Evolutionary conservation across 2,113 vertebrate species (phyloP), one percentile per base, ranked within the genome.

Genomic region (Romanogobio albipinnatus): DNA sequence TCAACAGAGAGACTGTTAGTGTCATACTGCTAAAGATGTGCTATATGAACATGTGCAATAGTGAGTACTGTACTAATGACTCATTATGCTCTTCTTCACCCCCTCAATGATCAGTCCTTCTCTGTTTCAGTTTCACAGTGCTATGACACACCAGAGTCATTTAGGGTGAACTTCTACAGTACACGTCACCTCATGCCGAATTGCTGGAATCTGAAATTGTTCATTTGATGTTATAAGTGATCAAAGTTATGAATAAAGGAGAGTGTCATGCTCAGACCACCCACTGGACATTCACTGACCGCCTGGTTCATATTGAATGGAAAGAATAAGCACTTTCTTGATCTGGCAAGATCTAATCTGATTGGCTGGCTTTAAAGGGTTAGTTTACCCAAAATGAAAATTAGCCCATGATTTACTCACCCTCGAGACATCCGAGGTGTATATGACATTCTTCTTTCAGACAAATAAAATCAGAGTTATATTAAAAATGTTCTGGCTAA

Each of bases 81-180:
- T 88, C 87, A 88, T 84, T 66, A 24, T 64, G 45, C 71, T 82
- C 75, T 81, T 66, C 64, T 74, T 49, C 26, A 49, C 47, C 19
- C 79, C 68, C 85, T n/a, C 39, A 43, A 73, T 39, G 59, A 86
- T 80, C 58, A 81, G 64, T 62, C 78, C 68, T 83, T 53, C 84
- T 83, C 84, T 83, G 74, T 88, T 88, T 88, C 84, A 61, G 26
- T 88, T 84, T 86, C 49, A 79, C 33, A 24, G 62, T 43, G 61
- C 45, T 61, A 85, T 85, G 51, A 85, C 76, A 49, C 62, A 71
- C 49, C 11, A 22, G 10, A 62, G 84, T 70, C 81, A 85, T 39
- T 68, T 84, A n/a, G 47, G 66, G 81, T 85, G 56, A 87, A 82
- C 43, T 22, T 56, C 47, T 49, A 77, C 49, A 70, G 49, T 4